Evolutionary conservation across 2,797 vertebrate species (phyloP), one percentile per base, ranked within the genome.

Genomic region (Calcarius lapponicus): DNA sequence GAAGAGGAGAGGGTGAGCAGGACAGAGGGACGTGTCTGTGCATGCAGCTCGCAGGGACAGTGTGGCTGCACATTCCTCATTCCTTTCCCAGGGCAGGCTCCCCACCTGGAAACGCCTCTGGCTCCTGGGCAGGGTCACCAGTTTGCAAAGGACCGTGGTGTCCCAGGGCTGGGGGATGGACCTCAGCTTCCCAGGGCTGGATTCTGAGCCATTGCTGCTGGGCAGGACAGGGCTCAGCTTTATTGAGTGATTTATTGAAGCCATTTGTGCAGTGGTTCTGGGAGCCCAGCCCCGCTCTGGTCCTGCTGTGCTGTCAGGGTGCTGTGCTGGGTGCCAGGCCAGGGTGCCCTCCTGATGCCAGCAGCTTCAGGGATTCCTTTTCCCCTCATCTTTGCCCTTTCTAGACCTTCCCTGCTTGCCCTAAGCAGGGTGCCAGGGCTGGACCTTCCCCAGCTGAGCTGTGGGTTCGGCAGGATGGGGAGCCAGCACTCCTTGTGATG

Each of bases 101-200:
- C 80, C 80, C 91, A 72, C 92, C 96, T 82, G 26, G 87, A 87
- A 74, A 88, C 25, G 11, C 89, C 1, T 0, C 82, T 11, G 88
- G 54, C 53, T 79, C 13, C 62, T 4, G 62, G 2, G 45, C 62
- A 25, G 48, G 2, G 72, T 5, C 72, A 24, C 84, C 0, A 0
- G 5, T 8, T 67, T 43, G 51, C 71, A 32, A 31, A 26, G 76
- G 15, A 40, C 40, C 43, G 1, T 0, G 0, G 0, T 13, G 58
- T 21, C 42, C 81, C 36, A 1, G 5, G 6, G 54, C 40, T 3
- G 3, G 6, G 5, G 45, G 47, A 51, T 28, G 12, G 6, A 20
- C 0, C 1, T 7, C 2, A 0, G 54, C 38, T 17, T 21, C 36
- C 85, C 32, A 1, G 7, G 7, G 54, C 31, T 3, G 3, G 36